Conservation (phyloP, 1,140 invertebrate genomes). For the Babylonia areolata region DNA sequence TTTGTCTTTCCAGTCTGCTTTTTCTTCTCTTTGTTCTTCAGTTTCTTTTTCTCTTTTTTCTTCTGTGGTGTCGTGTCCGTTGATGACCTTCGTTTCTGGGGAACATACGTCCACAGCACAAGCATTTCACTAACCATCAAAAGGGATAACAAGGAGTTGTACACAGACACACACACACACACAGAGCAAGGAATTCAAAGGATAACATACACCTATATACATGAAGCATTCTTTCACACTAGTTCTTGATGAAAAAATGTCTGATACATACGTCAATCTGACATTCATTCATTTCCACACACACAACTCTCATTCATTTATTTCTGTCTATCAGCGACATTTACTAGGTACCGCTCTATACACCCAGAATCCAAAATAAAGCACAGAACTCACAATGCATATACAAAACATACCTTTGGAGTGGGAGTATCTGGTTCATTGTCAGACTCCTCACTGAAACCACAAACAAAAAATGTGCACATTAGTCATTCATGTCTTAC, state of each 20-base stretch:
- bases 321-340: too few relatives aligned
- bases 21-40: constrained; percentile 47
- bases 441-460: constrained; percentile 18
- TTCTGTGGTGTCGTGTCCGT: constrained; percentile 52
- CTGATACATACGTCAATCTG: too few relatives aligned
- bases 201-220: neutral
- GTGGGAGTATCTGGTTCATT: neutral
- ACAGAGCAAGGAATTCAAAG: neutral
- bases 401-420: neutral
- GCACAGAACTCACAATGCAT: too few relatives aligned
- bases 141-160: too few relatives aligned
- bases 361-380: too few relatives aligned
- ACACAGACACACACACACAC: neutral
- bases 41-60: constrained; percentile 67
- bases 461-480: neutral
- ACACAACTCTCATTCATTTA: neutral
- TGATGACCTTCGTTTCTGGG: constrained; percentile 11
- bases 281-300: too few relatives aligned
- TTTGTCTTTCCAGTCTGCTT: constrained; percentile 39
- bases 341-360: too few relatives aligned
- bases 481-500: too few relatives aligned
- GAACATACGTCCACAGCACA: too few relatives aligned
- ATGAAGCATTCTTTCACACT: too few relatives aligned
- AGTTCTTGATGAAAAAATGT: too few relatives aligned
- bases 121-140: too few relatives aligned